Conservation (phyloP, 2,888 invertebrate genomes). For the Drosophila kuntzei region DNA sequence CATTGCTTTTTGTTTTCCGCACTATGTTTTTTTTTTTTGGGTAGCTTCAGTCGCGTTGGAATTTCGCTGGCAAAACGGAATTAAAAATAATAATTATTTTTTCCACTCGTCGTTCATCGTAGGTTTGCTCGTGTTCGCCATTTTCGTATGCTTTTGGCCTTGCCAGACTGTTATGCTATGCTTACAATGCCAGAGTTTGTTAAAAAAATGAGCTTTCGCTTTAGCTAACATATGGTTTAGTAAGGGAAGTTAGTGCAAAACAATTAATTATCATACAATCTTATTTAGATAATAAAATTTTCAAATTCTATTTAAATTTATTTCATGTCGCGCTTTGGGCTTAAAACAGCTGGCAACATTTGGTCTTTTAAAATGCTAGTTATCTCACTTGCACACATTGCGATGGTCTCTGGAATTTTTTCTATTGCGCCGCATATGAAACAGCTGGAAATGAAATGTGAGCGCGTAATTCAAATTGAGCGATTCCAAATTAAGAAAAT, state of each 20-base stretch:
- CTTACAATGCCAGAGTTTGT: slow-evolving; percentile 10
- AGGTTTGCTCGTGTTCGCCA: slow-evolving; percentile 81
- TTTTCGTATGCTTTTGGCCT: slow-evolving; percentile 69
- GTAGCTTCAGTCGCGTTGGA: slow-evolving; percentile 71
- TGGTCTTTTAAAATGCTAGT: not conserved
- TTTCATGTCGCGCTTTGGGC: slow-evolving; percentile 3
- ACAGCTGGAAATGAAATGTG: slow-evolving; percentile 47
- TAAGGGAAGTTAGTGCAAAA: not conserved
- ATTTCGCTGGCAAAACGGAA: slow-evolving; percentile 84
- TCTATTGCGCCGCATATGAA: slow-evolving; percentile 24
- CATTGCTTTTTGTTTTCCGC: slow-evolving; percentile 47
- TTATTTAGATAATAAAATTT: not conserved
- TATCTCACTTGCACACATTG: slow-evolving; percentile 42
- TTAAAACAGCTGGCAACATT: slow-evolving; percentile 35
- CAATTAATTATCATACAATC: not conserved
- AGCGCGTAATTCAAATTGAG: slow-evolving; percentile 45
- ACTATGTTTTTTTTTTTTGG: slow-evolving; percentile 43
- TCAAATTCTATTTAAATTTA: slow-evolving; percentile 6
- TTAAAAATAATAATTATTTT: slow-evolving; percentile 84
- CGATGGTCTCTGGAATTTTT: slow-evolving; percentile 10
- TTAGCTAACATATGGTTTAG: not conserved
- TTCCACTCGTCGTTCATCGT: slow-evolving; percentile 82
- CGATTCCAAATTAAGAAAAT: too few species aligned
- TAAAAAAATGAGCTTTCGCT: not conserved
- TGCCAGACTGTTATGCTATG: slow-evolving; percentile 56